Evolutionary conservation across 1,140 invertebrate genomes (phyloP).

Genomic region (Habropoda laboriosa): DNA sequence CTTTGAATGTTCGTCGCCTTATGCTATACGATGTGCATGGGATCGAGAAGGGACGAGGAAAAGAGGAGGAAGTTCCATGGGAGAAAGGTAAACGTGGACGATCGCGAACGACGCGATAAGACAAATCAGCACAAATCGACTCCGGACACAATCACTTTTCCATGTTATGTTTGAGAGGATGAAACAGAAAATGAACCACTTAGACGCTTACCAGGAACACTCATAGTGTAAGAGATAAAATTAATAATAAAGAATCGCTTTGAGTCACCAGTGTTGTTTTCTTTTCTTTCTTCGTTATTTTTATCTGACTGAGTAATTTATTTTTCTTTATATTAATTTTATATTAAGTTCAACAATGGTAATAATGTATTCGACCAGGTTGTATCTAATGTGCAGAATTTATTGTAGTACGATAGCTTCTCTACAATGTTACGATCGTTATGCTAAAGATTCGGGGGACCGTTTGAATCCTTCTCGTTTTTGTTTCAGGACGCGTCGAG

Average conservation of each 20-base stretch:
- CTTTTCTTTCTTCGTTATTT: not conserved
- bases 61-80: not conserved
- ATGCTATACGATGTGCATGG: not conserved
- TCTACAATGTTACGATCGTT: conserved; percentile 51
- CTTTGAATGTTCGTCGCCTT: not conserved
- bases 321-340: not conserved
- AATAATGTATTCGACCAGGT: not conserved
- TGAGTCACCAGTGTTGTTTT: conserved; percentile 12
- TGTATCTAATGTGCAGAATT: conserved; percentile 56
- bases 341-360: too few relatives aligned
- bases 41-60: too few relatives aligned
- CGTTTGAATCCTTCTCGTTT: conserved; percentile 43
- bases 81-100: not conserved
- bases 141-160: conserved; percentile 35
- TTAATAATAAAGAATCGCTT: conserved; percentile 53
- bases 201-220: conserved; percentile 56
- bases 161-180: conserved; percentile 35
- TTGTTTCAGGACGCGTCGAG: conserved; percentile 46
- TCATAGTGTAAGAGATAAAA: conserved; percentile 52
- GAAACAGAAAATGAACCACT: conserved; percentile 39
- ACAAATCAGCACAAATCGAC: conserved; percentile 43
- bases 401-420: conserved; percentile 52
- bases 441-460: conserved; percentile 38
- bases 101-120: conserved; percentile 2
- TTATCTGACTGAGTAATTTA: not conserved